phyloP scores from a whole-genome alignment of 2,888 invertebrate species.

The Athalia rosae region DNA sequence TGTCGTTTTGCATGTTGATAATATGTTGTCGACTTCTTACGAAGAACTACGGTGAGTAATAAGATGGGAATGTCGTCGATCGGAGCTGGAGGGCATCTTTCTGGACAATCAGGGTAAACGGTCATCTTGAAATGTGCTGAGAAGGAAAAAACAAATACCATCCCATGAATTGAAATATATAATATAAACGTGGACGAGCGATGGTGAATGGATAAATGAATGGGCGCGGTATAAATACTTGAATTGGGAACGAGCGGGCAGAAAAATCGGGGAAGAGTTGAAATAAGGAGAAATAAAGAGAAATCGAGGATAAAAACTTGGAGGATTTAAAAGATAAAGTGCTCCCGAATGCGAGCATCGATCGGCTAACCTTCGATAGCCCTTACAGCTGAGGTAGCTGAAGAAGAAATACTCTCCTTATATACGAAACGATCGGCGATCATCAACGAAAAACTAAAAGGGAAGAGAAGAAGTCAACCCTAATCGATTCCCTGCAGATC shows the following conservation, averaged over 20 bases:
- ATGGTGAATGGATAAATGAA: neutral
- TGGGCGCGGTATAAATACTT: neutral
- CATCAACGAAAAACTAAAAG: too few relatives aligned
- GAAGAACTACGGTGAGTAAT: neutral
- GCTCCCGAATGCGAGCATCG: slow-evolving; percentile 5
- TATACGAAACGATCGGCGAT: too few relatives aligned
- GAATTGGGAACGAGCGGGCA: too few relatives aligned
- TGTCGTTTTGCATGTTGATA: too few relatives aligned
- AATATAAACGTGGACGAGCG: neutral
- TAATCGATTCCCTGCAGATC: neutral
- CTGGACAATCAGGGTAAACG: neutral
- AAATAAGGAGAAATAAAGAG: neutral
- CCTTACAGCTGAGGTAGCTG: slow-evolving; percentile 4
- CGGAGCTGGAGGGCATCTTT: neutral
- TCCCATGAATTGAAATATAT: neutral
- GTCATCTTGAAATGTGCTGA: too few relatives aligned
- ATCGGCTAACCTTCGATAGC: slow-evolving; percentile 35
- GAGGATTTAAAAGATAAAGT: neutral
- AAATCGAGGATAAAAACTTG: neutral
- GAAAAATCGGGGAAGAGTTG: neutral
- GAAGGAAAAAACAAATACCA: too few relatives aligned
- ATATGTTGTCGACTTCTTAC: too few relatives aligned
- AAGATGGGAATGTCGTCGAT: neutral
- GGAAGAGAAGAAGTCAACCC: neutral
- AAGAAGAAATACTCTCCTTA: neutral